Evolutionary conservation across 2,888 invertebrate genomes (phyloP).

Genomic region (Ophioninae sp.): DNA sequence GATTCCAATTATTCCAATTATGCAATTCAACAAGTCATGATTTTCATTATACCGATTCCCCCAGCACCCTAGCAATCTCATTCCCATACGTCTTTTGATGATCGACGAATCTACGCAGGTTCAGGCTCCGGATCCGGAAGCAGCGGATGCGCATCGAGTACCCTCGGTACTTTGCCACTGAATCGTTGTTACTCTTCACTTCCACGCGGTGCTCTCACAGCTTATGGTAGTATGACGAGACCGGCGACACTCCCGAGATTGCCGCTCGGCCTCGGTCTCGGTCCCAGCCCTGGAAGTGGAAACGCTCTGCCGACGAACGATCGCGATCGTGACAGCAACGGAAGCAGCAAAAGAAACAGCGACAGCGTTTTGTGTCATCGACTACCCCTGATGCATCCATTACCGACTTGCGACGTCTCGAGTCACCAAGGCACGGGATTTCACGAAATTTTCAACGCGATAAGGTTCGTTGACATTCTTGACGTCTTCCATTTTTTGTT

Average conservation of each 20-base stretch:
- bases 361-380: conserved; percentile 83
- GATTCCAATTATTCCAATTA: too few relatives aligned
- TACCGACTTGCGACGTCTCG: conserved; percentile 81
- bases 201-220: conserved; percentile 81
- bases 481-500: neutral
- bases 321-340: conserved; percentile 73
- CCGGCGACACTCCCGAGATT: conserved; percentile 82
- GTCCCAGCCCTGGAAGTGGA: conserved; percentile 72
- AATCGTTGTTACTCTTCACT: conserved; percentile 81
- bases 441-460: conserved; percentile 80
- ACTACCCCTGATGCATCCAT: conserved; percentile 81
- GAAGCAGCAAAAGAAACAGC: conserved; percentile 82
- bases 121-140: conserved; percentile 81
- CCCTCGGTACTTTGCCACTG: conserved; percentile 75
- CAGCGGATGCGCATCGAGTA: conserved; percentile 79
- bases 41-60: neutral
- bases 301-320: conserved; percentile 72
- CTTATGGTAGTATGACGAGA: conserved; percentile 81
- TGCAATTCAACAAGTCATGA: too few relatives aligned
- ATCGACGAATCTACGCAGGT: conserved; percentile 64
- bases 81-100: neutral
- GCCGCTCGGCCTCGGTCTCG: conserved; percentile 80
- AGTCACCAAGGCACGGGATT: conserved; percentile 80
- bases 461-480: conserved; percentile 68
- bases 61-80: neutral